A percentile compares a stretch with the other conserved stretches of the same genome.
These are phyloP conservation scores for Hydrophis major DNA, from an alignment of 2,797 vertebrate genomes.

Conservation along the genomic window DNA sequence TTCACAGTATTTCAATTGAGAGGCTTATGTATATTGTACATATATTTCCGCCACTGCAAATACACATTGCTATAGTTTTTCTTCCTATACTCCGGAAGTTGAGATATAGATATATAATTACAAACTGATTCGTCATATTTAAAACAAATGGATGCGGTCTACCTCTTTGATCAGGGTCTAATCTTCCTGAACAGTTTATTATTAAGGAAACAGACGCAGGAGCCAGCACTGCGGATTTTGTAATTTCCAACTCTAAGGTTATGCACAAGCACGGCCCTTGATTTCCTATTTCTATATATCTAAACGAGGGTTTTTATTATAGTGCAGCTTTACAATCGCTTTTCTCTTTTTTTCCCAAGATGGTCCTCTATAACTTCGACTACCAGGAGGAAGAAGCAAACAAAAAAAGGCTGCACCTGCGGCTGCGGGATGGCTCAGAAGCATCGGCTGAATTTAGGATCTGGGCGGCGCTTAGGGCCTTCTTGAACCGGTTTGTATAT, in stretches of 20 bases:
- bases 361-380: not conserved
- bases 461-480: conserved; percentile 4
- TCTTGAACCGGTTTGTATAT: not conserved
- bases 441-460: not conserved
- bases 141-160: not conserved
- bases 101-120: not conserved
- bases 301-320: not conserved
- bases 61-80: not conserved
- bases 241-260: not conserved
- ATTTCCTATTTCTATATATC: not conserved
- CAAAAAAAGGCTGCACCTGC: not conserved
- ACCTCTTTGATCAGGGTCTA: not conserved
- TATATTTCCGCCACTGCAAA: not conserved
- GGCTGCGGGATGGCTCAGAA: not conserved
- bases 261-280: not conserved
- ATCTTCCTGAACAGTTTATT: not conserved
- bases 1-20: not conserved
- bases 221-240: not conserved
- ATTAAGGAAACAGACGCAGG: not conserved
- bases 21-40: not conserved
- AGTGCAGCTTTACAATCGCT: not conserved
- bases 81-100: not conserved
- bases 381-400: not conserved
- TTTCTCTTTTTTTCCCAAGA: not conserved
- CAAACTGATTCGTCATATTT: not conserved